phyloP scores from a whole-genome alignment of 2,113 vertebrate genomes.

The Boleophthalmus pectinirostris region DNA sequence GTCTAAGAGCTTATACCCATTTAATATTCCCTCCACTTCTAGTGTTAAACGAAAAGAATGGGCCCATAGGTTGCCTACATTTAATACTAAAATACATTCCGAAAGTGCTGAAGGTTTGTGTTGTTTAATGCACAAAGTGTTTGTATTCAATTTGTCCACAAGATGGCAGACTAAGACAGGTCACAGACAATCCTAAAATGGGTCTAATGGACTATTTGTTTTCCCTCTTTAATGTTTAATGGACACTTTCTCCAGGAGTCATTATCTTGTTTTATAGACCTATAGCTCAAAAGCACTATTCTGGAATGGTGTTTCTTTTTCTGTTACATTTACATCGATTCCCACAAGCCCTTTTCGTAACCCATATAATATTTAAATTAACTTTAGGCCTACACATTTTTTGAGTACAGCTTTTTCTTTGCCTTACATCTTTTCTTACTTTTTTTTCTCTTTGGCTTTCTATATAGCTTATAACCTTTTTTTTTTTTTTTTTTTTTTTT shows the following conservation, averaged over 20 bases:
- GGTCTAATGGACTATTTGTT: neutral
- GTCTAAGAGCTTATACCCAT: neutral
- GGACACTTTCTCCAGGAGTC: neutral
- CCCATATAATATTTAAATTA: too few relatives aligned
- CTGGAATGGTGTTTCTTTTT: too few relatives aligned
- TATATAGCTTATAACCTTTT: too few relatives aligned
- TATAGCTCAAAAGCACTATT: neutral
- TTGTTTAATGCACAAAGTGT: neutral
- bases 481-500: neutral
- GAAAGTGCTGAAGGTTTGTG: neutral
- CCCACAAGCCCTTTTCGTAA: too few relatives aligned
- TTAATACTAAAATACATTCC: neutral
- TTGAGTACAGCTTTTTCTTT: too few relatives aligned
- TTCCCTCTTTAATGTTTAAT: neutral
- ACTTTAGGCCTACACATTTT: too few relatives aligned
- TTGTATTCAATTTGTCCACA: conserved; percentile 10
- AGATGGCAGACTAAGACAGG: conserved; percentile 17
- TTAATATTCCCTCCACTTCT: neutral
- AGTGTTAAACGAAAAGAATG: too few relatives aligned
- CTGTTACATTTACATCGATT: too few relatives aligned
- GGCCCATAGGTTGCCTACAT: too few relatives aligned
- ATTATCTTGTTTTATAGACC: neutral
- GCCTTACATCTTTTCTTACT: too few relatives aligned
- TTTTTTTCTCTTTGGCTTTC: too few relatives aligned
- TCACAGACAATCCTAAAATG: neutral